These are phyloP conservation scores for Aspidiotus rigidus DNA, from an alignment of 2,888 invertebrate species.

Conservation along the genomic window DNA sequence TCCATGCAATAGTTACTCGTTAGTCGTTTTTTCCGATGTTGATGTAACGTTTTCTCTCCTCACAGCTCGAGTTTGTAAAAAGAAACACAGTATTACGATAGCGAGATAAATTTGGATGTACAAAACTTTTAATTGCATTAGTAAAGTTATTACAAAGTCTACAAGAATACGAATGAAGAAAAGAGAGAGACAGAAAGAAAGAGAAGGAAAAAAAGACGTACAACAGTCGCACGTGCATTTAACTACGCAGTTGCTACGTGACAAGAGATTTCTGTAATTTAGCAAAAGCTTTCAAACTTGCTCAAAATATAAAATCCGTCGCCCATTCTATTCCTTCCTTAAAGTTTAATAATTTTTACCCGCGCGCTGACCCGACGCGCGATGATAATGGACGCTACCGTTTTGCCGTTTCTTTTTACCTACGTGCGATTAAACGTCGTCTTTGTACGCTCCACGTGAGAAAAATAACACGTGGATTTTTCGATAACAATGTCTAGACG, in stretches of 20 bases:
- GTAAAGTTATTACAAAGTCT: conserved; percentile 2
- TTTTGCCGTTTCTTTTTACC: not conserved
- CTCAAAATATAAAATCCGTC: conserved; percentile 1
- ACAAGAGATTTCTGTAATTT: conserved; percentile 25
- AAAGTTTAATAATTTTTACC: not conserved
- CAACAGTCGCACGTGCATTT: conserved; percentile 29
- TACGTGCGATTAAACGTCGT: conserved; percentile 4
- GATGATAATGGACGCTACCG: conserved; percentile 4
- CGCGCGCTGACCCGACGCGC: not conserved
- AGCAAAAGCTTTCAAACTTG: conserved; percentile 14
- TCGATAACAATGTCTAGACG: conserved; percentile 27
- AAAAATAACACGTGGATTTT: conserved; percentile 26
- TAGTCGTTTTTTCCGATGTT: too few species aligned
- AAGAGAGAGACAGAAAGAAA: not conserved
- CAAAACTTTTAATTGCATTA: not conserved
- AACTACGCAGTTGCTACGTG: conserved; percentile 29
- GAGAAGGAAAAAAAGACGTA: conserved; percentile 12
- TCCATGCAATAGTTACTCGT: too few species aligned
- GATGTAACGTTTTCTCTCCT: too few species aligned
- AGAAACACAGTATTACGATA: too few species aligned
- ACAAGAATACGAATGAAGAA: not conserved
- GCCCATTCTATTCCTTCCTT: not conserved
- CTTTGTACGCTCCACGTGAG: conserved; percentile 26
- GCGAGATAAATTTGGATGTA: too few species aligned
- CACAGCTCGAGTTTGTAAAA: too few species aligned